Evolutionary conservation across 2,888 invertebrate genomes (phyloP).

Genomic region (Deilephila porcellus): DNA sequence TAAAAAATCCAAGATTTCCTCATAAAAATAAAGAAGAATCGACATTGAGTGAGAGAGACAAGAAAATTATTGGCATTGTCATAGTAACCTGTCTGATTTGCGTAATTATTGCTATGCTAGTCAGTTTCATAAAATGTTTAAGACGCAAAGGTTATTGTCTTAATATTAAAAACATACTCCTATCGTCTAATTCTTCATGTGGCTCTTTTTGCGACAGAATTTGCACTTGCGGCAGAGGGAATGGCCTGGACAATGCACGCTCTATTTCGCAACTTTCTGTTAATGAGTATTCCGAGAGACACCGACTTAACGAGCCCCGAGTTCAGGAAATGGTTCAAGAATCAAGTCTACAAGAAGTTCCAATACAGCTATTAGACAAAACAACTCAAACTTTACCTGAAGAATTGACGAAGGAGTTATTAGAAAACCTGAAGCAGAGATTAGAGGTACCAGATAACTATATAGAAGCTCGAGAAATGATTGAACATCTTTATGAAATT

Average conservation of each 20-base stretch:
- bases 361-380: slow-evolving; percentile 82
- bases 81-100: slow-evolving; percentile 82
- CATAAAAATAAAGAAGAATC: slow-evolving; percentile 60
- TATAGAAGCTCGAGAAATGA: slow-evolving; percentile 90
- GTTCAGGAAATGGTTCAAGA: slow-evolving; percentile 72
- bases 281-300: slow-evolving; percentile 86
- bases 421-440: slow-evolving; percentile 87
- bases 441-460: slow-evolving; percentile 90
- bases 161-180: slow-evolving; percentile 69
- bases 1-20: slow-evolving; percentile 78
- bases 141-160: slow-evolving; percentile 83
- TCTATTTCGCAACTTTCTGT: slow-evolving; percentile 86
- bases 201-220: slow-evolving; percentile 69
- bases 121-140: slow-evolving; percentile 85
- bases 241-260: slow-evolving; percentile 83
- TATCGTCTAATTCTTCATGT: slow-evolving; percentile 70
- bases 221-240: slow-evolving; percentile 71
- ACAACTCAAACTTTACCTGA: slow-evolving; percentile 90
- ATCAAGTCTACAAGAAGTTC: slow-evolving; percentile 56
- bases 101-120: slow-evolving; percentile 80
- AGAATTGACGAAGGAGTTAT: slow-evolving; percentile 89
- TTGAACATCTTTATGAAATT: slow-evolving; percentile 90
- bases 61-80: slow-evolving; percentile 78
- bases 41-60: slow-evolving; percentile 63
- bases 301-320: slow-evolving; percentile 84